phyloP scores from a whole-genome alignment of 1,140 invertebrate species.

The Halesus radiatus region DNA sequence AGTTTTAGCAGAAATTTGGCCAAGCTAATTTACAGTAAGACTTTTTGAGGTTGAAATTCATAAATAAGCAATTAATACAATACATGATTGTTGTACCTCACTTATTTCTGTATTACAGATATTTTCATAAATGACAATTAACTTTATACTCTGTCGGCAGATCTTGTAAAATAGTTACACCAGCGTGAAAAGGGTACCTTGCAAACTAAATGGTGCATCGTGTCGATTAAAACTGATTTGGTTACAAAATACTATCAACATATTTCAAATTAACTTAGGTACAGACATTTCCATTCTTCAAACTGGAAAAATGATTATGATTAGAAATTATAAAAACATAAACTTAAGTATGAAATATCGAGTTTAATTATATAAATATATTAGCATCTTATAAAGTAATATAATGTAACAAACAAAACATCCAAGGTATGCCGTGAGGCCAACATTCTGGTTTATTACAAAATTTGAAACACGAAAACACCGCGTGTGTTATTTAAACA shows the following conservation, averaged over 20 bases:
- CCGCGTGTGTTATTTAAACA: too few relatives aligned
- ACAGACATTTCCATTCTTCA: neutral
- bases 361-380: slow-evolving; percentile 35
- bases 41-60: too few relatives aligned
- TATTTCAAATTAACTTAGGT: slow-evolving; percentile 23
- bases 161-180: slow-evolving; percentile 61
- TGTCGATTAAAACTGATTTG: slow-evolving; percentile 23
- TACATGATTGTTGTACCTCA: too few relatives aligned
- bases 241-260: slow-evolving; percentile 33
- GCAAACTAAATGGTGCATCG: too few relatives aligned
- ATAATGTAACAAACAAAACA: slow-evolving; percentile 35
- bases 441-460: too few relatives aligned
- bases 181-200: slow-evolving; percentile 42
- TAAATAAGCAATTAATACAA: too few relatives aligned
- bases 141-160: slow-evolving; percentile 66
- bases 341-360: slow-evolving; percentile 49
- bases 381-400: slow-evolving; percentile 37
- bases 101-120: slow-evolving; percentile 59
- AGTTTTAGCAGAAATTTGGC: too few relatives aligned
- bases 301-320: slow-evolving; percentile 17
- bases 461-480: too few relatives aligned
- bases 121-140: slow-evolving; percentile 71
- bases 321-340: slow-evolving; percentile 42
- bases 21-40: too few relatives aligned
- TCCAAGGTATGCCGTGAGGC: neutral